These are phyloP conservation scores for Sakesphorus luctuosus DNA, from an alignment of 2,113 vertebrate species.

Conservation along the genomic window DNA sequence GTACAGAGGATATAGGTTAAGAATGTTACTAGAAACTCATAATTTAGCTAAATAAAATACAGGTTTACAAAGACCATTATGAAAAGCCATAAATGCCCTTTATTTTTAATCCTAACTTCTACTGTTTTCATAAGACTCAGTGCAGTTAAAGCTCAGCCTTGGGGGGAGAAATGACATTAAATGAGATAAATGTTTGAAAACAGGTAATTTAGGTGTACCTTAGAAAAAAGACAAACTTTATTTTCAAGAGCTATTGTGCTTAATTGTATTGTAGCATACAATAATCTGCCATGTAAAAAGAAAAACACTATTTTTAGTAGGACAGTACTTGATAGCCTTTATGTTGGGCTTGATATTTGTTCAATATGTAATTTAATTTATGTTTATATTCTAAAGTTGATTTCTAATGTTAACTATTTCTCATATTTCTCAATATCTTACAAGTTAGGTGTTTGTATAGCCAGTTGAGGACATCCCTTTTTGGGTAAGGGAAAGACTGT, in stretches of 20 bases:
- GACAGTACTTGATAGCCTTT: neutral
- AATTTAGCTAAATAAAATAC: neutral
- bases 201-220: neutral
- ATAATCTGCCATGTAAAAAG: neutral
- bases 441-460: neutral
- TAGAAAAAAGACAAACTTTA: neutral
- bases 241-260: neutral
- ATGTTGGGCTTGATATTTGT: neutral
- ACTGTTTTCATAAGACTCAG: neutral
- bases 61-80: neutral
- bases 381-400: neutral
- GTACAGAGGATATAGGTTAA: neutral
- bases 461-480: neutral
- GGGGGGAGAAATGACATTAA: neutral
- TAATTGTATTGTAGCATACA: neutral
- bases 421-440: neutral
- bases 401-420: neutral
- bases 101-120: neutral
- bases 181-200: neutral
- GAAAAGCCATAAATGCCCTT: neutral
- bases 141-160: neutral
- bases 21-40: neutral
- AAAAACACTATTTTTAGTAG: neutral
- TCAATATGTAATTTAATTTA: neutral
- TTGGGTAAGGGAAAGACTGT: neutral